A percentile compares a stretch with the other conserved stretches of the same genome.
Conservation (phyloP, 2,888 invertebrate genomes). For the Caenorhabditis afra region DNA sequence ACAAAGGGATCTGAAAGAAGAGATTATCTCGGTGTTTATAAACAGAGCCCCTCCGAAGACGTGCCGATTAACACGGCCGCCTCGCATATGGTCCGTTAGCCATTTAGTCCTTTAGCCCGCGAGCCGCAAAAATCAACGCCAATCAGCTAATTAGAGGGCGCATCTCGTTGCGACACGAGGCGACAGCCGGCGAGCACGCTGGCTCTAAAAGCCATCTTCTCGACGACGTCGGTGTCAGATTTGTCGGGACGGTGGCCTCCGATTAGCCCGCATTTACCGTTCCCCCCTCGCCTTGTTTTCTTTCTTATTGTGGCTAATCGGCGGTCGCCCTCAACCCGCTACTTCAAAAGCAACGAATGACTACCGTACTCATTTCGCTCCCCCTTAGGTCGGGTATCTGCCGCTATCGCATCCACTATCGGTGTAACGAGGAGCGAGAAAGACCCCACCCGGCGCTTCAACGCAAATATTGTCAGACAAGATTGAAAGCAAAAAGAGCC, state of each 20-base stretch:
- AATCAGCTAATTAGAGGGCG: constrained; percentile 62
- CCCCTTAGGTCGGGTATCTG: constrained; percentile 13
- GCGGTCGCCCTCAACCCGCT: constrained; percentile 4
- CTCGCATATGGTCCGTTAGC: constrained; percentile 41
- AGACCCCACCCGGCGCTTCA: constrained; percentile 17
- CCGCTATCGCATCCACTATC: constrained; percentile 36
- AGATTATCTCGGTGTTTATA: constrained; percentile 25
- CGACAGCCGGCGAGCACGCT: constrained; percentile 56
- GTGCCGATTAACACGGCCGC: constrained; percentile 33
- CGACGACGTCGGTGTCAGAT: constrained; percentile 50
- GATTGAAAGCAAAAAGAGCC: constrained; percentile 53
- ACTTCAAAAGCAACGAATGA: constrained; percentile 27
- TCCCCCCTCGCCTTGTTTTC: constrained; percentile 4
- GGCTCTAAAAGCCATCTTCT: constrained; percentile 39
- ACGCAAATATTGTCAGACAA: constrained; percentile 57
- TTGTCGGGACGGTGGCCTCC: constrained; percentile 28
- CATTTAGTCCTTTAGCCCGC: constrained; percentile 14
- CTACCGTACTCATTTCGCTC: constrained; percentile 16
- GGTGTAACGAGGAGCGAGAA: constrained; percentile 30
- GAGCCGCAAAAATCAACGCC: constrained; percentile 53
- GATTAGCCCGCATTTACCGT: constrained; percentile 52
- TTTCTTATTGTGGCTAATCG: constrained; percentile 26
- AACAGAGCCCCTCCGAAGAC: constrained; percentile 16
- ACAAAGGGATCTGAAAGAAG: constrained; percentile 84
- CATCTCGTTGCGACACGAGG: constrained; percentile 8